Conservation (phyloP, 1,140 invertebrate species). For the Drosophila murphyi region DNA sequence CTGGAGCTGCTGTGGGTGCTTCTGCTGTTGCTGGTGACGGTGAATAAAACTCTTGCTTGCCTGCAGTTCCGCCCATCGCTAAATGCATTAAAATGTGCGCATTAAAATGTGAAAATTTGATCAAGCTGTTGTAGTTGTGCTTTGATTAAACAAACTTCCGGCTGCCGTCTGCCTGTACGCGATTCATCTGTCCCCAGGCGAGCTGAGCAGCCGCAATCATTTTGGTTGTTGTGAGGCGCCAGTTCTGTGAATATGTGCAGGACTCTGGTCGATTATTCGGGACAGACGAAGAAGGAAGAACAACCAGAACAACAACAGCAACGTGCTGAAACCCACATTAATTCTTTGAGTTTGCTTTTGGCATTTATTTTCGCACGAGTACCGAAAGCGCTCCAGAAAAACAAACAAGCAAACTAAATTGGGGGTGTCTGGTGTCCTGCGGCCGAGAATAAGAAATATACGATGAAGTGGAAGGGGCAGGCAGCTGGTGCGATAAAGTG, state of each 20-base stretch:
- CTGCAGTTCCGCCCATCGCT: slow-evolving; percentile 1
- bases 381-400: slow-evolving; percentile 25
- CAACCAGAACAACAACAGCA: slow-evolving; percentile 18
- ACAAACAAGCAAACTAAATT: slow-evolving; percentile 43
- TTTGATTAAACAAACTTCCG: slow-evolving; percentile 44
- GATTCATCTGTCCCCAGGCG: slow-evolving; percentile 20
- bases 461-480: not conserved
- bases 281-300: not conserved
- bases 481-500: slow-evolving; percentile 55
- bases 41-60: not conserved
- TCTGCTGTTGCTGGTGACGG: not conserved
- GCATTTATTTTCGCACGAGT: slow-evolving; percentile 53
- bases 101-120: slow-evolving; percentile 52
- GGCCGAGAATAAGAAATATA: slow-evolving; percentile 8
- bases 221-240: slow-evolving; percentile 26
- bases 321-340: slow-evolving; percentile 43
- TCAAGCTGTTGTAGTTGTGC: slow-evolving; percentile 40
- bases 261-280: slow-evolving; percentile 3
- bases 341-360: slow-evolving; percentile 57
- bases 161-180: slow-evolving; percentile 4
- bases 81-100: slow-evolving; percentile 43
- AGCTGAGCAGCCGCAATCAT: slow-evolving; percentile 35
- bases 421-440: slow-evolving; percentile 45
- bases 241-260: slow-evolving; percentile 24
- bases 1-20: slow-evolving; percentile 1